These are phyloP conservation scores for Erpornis zantholeuca DNA, from an alignment of 2,113 vertebrate genomes.

Conservation along the genomic window DNA sequence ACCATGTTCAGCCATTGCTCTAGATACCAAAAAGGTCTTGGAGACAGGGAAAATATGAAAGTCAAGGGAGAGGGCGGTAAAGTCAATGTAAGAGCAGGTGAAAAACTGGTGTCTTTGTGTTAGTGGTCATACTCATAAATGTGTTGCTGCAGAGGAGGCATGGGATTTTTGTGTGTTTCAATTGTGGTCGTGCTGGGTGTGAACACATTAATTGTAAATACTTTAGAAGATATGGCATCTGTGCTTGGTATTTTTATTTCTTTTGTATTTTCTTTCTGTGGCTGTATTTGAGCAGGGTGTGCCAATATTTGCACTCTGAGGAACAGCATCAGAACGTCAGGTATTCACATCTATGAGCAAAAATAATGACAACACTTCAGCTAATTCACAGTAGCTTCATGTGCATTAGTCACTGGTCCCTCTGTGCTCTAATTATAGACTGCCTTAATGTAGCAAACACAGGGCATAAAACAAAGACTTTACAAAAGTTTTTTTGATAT, in stretches of 20 bases:
- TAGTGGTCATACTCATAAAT: not conserved
- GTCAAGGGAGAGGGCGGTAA: not conserved
- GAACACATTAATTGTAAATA: not conserved
- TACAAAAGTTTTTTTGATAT: not conserved
- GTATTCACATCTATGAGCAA: not conserved
- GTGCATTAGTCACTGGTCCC: not conserved
- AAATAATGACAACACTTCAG: slow-evolving; percentile 12
- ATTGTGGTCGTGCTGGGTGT: not conserved
- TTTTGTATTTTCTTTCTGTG: slow-evolving; percentile 16
- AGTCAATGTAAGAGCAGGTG: not conserved
- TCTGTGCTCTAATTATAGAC: not conserved
- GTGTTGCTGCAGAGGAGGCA: not conserved
- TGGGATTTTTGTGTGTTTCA: not conserved
- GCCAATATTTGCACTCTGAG: slow-evolving; percentile 7
- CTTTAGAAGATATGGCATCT: not conserved
- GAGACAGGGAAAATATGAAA: not conserved
- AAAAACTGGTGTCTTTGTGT: not conserved
- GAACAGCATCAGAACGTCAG: not conserved
- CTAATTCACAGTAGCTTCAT: not conserved
- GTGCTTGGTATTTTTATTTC: not conserved
- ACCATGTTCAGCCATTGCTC: not conserved
- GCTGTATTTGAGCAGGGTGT: not conserved
- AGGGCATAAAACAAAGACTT: not conserved
- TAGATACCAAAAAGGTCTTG: not conserved
- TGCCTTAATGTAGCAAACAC: not conserved